These are phyloP conservation scores for Malurus elegans DNA, from an alignment of 2,113 vertebrate genomes.

Conservation along the genomic window DNA sequence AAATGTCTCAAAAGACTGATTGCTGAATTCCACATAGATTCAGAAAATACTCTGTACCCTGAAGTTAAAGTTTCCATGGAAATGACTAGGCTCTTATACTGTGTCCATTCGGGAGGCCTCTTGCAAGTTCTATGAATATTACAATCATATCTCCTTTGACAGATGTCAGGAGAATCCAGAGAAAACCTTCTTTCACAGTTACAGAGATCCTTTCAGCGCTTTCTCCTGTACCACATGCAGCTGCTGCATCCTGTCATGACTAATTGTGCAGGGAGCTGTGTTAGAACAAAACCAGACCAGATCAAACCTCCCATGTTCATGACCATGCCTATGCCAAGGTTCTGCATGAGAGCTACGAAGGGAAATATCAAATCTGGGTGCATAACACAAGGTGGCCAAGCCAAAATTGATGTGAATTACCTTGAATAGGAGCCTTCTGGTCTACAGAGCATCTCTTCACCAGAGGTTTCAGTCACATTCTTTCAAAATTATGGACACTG, in stretches of 20 bases:
- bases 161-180: background rate
- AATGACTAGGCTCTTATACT: background rate
- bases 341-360: rapidly evolving
- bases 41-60: background rate
- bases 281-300: background rate
- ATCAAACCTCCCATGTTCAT: background rate
- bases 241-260: background rate
- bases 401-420: background rate
- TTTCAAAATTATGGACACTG: background rate
- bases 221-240: rapidly evolving
- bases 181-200: background rate
- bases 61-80: background rate
- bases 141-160: background rate
- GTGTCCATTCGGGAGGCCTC: background rate
- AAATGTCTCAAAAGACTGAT: background rate
- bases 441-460: background rate
- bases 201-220: background rate
- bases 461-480: background rate
- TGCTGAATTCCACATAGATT: background rate
- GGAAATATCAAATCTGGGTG: background rate
- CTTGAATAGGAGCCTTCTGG: background rate
- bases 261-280: background rate
- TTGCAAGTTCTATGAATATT: background rate
- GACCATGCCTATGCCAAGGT: background rate
- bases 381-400: background rate